Conservation (phyloP, 2,888 invertebrate species). For the Neuroscelio doddi region DNA sequence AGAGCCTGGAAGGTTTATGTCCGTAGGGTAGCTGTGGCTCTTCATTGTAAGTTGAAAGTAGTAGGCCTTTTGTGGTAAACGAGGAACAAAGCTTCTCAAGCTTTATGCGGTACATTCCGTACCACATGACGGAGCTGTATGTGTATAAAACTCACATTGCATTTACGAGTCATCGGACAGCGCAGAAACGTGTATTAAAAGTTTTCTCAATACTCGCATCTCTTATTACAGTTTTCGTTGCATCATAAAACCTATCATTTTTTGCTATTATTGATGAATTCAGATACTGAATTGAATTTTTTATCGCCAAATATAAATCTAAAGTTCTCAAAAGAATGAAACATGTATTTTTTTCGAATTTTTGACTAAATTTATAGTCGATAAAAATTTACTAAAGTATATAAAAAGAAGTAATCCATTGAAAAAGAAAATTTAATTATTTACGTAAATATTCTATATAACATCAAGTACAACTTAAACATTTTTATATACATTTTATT, state of each 20-base stretch:
- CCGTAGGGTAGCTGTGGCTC: constrained; percentile 55
- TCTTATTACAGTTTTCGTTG: neutral
- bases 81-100: constrained; percentile 61
- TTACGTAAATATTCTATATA: too few species aligned
- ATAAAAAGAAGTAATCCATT: too few species aligned
- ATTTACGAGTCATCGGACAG: constrained; percentile 5
- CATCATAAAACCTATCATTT: too few species aligned
- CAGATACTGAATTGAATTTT: too few species aligned
- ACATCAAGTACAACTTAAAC: too few species aligned
- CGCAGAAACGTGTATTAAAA: neutral
- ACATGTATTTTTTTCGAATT: too few species aligned
- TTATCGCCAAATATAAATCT: too few species aligned
- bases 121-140: constrained; percentile 7
- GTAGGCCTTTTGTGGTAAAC: constrained; percentile 70
- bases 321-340: neutral
- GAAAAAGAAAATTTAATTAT: too few species aligned
- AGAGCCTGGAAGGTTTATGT: constrained; percentile 41
- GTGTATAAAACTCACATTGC: constrained; percentile 4
- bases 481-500: too few species aligned
- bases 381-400: too few species aligned
- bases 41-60: constrained; percentile 67
- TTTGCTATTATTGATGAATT: too few species aligned
- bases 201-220: neutral
- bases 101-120: constrained; percentile 9
- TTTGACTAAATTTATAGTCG: too few species aligned